Conservation (phyloP, 2,797 vertebrate genomes). For the Xenentodon cancila region DNA sequence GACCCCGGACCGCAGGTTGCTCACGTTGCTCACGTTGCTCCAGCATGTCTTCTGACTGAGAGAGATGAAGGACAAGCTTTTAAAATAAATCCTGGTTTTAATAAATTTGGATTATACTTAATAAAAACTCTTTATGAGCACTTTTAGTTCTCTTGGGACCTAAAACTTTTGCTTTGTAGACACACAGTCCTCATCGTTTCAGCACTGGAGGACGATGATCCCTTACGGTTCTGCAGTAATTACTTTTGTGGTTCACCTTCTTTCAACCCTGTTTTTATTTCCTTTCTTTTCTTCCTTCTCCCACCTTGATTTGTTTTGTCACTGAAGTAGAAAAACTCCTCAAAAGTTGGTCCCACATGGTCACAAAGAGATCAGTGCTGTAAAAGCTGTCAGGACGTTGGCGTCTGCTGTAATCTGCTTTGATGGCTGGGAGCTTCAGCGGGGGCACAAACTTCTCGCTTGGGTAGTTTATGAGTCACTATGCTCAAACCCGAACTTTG, state of each 20-base stretch:
- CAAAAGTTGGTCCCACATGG: background rate
- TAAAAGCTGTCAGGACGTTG: background rate
- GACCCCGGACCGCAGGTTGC: no score
- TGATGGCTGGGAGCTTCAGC: background rate
- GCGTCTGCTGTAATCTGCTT: background rate
- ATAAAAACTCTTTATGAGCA: background rate
- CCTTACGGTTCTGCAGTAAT: background rate
- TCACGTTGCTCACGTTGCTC: no score
- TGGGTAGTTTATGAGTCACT: constrained; percentile 33
- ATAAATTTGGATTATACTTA: background rate
- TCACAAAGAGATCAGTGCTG: background rate
- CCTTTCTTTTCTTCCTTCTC: background rate
- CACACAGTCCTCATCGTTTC: background rate
- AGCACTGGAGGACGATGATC: background rate
- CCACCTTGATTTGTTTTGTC: constrained; percentile 4
- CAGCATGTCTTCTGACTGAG: no score
- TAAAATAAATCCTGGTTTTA: background rate
- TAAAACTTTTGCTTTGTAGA: background rate
- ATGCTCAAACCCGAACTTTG: constrained; percentile 42
- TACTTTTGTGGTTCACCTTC: no score
- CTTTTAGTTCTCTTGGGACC: background rate
- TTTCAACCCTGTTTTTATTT: background rate
- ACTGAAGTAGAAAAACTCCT: background rate
- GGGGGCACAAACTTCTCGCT: constrained; percentile 16
- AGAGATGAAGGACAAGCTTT: background rate